These are phyloP conservation scores for Tyto alba DNA, from an alignment of 2,113 vertebrate genomes.

Conservation along the genomic window DNA sequence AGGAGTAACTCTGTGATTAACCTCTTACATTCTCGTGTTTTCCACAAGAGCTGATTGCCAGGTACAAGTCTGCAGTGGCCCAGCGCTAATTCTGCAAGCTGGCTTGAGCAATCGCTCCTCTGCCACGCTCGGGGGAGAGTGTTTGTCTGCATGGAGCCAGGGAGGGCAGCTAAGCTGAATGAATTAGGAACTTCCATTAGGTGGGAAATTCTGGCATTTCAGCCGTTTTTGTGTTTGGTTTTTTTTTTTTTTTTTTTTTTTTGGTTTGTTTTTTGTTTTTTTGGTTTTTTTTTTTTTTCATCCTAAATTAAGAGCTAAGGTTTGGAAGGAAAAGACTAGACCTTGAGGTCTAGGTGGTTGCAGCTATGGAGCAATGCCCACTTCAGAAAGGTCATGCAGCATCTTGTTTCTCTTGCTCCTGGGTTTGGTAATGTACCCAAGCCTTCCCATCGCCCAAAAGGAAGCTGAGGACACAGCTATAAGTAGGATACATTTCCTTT, in stretches of 20 bases:
- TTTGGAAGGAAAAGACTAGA: not conserved
- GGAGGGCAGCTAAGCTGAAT: not conserved
- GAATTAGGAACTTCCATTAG: not conserved
- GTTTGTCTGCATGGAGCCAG: not conserved
- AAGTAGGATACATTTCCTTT: not conserved
- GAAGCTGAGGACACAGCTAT: not conserved
- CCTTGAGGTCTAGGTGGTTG: not conserved
- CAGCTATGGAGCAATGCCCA: accelerated
- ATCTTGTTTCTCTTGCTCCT: not conserved
- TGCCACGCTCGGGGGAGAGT: not conserved
- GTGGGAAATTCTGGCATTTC: not conserved
- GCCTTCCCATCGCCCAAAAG: not conserved
- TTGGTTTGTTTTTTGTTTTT: too few species aligned
- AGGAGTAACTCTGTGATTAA: not conserved
- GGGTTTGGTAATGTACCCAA: not conserved
- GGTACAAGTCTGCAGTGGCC: too few species aligned
- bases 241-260: too few species aligned
- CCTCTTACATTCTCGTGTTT: not conserved
- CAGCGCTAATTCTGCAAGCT: not conserved
- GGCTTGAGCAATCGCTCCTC: not conserved
- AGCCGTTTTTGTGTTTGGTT: too few species aligned
- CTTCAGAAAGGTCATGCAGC: not conserved
- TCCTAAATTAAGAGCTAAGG: not conserved
- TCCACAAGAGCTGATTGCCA: not conserved
- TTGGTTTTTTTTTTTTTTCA: too few species aligned